A percentile compares a stretch with the other conserved stretches of the same genome.
These are phyloP conservation scores for Axea sp. DNA, from an alignment of 2,888 invertebrate genomes.

Conservation along the genomic window DNA sequence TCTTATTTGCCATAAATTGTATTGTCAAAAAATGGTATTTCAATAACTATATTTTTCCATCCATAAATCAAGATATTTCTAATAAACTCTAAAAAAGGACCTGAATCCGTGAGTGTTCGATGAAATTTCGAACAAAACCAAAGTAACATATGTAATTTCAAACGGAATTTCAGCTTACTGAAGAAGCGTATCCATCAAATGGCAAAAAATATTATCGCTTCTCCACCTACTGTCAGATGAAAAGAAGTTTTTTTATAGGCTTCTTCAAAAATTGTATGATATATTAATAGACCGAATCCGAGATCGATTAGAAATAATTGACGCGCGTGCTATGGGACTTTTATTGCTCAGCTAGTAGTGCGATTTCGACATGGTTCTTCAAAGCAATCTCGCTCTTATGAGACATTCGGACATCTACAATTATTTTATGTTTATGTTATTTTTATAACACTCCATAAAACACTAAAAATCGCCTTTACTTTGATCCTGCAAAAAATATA, in stretches of 20 bases:
- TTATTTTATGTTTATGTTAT: conserved; percentile 52
- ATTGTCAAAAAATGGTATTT: conserved; percentile 1
- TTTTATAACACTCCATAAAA: conserved; percentile 59
- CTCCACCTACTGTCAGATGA: conserved; percentile 59
- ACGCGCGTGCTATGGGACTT: conserved; percentile 60
- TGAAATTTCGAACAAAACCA: conserved; percentile 54
- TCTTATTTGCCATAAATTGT: conserved; percentile 32
- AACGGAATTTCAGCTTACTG: conserved; percentile 61
- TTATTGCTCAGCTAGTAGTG: conserved; percentile 51
- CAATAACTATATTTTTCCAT: conserved; percentile 38
- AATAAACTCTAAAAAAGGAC: conserved; percentile 24
- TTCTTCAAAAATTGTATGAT: conserved; percentile 58
- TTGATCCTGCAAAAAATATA: too few relatives aligned
- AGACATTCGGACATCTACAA: conserved; percentile 44
- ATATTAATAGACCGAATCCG: conserved; percentile 62
- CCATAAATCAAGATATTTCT: conserved; percentile 54
- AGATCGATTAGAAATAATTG: conserved; percentile 63
- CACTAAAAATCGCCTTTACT: conserved; percentile 32
- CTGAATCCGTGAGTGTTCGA: conserved; percentile 16
- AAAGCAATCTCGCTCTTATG: conserved; percentile 36
- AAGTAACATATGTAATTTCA: conserved; percentile 54
- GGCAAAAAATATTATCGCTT: conserved; percentile 57
- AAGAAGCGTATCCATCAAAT: conserved; percentile 63
- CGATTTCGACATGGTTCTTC: conserved; percentile 60
- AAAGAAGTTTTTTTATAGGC: conserved; percentile 59